Evolutionary conservation across 1,140 invertebrate species (phyloP).

Genomic region (Lycorma delicatula): DNA sequence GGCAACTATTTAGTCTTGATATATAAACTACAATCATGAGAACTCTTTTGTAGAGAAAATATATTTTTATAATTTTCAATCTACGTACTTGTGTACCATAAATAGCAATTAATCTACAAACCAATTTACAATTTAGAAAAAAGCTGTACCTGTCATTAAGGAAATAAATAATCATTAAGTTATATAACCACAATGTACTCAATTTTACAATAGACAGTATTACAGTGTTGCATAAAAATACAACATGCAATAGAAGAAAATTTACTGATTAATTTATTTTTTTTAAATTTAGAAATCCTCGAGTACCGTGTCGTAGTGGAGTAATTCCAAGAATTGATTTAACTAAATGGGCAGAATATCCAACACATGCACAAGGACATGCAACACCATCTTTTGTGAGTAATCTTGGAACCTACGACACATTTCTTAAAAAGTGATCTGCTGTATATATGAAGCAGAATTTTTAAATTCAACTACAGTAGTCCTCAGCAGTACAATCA

Average conservation of each 20-base stretch:
- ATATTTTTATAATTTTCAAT: too few species aligned
- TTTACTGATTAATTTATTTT: not conserved
- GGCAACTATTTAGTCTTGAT: too few species aligned
- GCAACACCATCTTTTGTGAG: conserved; percentile 10
- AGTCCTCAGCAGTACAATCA: too few species aligned
- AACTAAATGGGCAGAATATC: conserved; percentile 71
- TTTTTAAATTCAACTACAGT: too few species aligned
- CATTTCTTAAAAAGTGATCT: conserved; percentile 16
- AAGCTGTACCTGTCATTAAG: not conserved
- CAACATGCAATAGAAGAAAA: not conserved
- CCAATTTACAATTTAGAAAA: not conserved
- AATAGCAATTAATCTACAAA: not conserved
- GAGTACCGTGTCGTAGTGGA: conserved; percentile 79
- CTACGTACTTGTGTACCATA: too few species aligned
- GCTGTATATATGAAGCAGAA: not conserved
- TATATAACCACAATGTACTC: not conserved
- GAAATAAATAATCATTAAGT: not conserved
- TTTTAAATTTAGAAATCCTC: conserved; percentile 59
- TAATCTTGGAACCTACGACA: conserved; percentile 5
- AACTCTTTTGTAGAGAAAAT: too few species aligned
- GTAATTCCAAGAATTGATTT: conserved; percentile 80
- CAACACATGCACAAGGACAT: not conserved
- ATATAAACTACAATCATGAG: too few species aligned
- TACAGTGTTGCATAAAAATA: not conserved
- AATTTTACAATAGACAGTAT: not conserved